These are phyloP conservation scores for Apostichopus leukothele DNA, from an alignment of 53 echinoderm and acorn worm genomes.

Conservation along the genomic window DNA sequence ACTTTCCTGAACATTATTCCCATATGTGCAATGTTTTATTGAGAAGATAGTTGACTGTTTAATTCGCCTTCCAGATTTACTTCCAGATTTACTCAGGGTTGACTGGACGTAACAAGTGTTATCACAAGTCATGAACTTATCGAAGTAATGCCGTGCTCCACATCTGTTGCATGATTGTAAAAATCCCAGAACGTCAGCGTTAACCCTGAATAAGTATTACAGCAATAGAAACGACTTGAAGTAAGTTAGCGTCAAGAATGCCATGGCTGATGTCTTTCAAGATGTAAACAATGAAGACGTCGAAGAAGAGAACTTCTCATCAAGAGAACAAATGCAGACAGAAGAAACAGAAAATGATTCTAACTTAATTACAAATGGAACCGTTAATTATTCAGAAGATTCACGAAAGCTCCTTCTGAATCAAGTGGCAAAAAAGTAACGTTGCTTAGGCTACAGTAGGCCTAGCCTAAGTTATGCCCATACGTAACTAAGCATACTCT, in stretches of 20 bases:
- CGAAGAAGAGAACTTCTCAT: background rate
- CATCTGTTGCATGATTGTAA: no score
- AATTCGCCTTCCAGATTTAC: no score
- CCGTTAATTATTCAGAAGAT: background rate
- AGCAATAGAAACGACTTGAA: background rate
- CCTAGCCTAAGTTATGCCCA: background rate
- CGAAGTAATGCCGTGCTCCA: no score
- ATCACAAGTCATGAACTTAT: no score
- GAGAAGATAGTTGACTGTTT: no score
- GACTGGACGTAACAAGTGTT: no score
- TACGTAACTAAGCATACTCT: background rate
- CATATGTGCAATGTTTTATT: no score
- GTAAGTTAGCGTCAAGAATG: constrained; percentile 27
- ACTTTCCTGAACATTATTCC: no score
- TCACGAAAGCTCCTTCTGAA: background rate
- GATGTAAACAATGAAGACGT: background rate
- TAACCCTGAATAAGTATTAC: no score
- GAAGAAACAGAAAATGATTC: background rate
- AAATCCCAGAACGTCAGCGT: no score
- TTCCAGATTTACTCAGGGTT: no score
- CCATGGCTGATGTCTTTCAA: constrained; percentile 37
- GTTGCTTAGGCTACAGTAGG: background rate
- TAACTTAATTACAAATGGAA: background rate
- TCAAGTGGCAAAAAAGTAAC: background rate
- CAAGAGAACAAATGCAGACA: background rate